Conservation (phyloP, 2,888 invertebrate genomes). For the Netelia melanura region DNA sequence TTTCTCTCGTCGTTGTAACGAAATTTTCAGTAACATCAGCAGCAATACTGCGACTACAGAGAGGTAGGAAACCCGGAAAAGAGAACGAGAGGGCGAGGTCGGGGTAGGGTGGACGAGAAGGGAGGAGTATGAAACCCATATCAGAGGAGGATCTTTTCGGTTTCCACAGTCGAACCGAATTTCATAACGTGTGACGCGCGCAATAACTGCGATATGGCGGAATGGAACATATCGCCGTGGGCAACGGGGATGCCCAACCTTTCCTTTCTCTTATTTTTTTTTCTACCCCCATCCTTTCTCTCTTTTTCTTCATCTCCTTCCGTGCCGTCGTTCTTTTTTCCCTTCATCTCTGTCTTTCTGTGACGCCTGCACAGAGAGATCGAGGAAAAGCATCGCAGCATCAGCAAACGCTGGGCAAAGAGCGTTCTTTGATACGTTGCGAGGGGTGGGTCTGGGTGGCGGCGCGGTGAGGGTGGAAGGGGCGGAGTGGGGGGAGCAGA, state of each 20-base stretch:
- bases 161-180: conserved; percentile 69
- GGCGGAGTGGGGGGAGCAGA: no score
- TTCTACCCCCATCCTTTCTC: conserved; percentile 29
- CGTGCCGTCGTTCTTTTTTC: conserved; percentile 45
- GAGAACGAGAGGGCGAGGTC: background rate
- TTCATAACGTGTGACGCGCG: conserved; percentile 73
- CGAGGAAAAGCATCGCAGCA: conserved; percentile 68
- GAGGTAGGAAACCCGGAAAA: conserved; percentile 22
- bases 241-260: conserved; percentile 43
- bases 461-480: no score
- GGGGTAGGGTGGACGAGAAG: conserved; percentile 27
- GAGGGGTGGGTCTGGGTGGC: conserved; percentile 35
- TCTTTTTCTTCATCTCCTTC: background rate
- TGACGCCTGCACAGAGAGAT: conserved; percentile 25
- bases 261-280: conserved; percentile 52
- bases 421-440: conserved; percentile 75
- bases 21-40: conserved; percentile 66
- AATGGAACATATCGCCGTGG: conserved; percentile 64
- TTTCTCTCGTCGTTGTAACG: conserved; percentile 53
- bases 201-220: conserved; percentile 71
- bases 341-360: conserved; percentile 27
- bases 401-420: conserved; percentile 73
- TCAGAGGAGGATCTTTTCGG: conserved; percentile 64
- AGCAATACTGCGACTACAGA: conserved; percentile 21
- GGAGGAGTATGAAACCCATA: conserved; percentile 57